phyloP scores from a whole-genome alignment of 2,797 vertebrate species.

The Peromyscus aztecus region DNA sequence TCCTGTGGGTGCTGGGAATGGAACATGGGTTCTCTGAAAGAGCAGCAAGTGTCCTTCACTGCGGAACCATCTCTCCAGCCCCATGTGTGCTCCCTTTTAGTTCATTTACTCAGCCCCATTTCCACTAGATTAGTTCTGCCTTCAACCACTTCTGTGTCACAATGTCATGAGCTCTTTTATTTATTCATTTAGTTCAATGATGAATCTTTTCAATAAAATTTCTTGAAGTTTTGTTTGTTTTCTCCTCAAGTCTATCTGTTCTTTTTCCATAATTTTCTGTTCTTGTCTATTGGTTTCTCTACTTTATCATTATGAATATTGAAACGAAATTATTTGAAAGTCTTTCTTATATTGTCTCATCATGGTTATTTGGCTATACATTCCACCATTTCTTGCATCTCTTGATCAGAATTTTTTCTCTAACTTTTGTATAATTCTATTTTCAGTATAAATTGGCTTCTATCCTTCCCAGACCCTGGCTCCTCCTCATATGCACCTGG shows the following conservation, averaged over 20 bases:
- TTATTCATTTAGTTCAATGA: neutral
- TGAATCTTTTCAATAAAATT: neutral
- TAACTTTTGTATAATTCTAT: neutral
- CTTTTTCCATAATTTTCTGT: neutral
- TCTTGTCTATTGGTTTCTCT: constrained; percentile 2
- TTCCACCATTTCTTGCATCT: neutral
- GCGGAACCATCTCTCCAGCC: neutral
- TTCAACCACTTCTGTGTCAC: neutral
- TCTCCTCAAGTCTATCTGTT: neutral
- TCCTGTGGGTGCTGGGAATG: neutral
- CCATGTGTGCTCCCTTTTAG: neutral
- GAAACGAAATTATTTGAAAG: constrained; percentile 24
- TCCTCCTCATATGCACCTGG: neutral
- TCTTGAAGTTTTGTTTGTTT: neutral
- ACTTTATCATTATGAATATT: neutral
- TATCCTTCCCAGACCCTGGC: neutral
- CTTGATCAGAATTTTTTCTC: neutral
- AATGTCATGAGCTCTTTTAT: neutral
- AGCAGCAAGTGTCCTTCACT: neutral
- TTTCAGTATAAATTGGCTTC: neutral
- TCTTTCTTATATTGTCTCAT: neutral
- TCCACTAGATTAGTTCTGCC: neutral
- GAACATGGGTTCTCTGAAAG: neutral
- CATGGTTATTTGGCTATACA: neutral
- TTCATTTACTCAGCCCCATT: neutral